These are phyloP conservation scores for Blomia tropicalis DNA, from an alignment of 2,888 invertebrate species.

Conservation along the genomic window DNA sequence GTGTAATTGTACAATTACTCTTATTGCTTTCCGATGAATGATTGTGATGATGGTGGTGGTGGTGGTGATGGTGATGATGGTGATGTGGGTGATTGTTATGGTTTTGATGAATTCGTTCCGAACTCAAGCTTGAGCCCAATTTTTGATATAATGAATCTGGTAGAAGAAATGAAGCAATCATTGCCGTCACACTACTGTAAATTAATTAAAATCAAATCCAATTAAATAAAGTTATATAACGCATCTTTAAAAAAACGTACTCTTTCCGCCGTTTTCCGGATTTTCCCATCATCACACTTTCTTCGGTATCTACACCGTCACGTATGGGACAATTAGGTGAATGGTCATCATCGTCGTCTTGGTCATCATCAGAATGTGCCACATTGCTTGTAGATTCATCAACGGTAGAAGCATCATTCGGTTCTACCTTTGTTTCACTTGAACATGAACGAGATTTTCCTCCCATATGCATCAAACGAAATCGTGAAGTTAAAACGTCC, in stretches of 20 bases:
- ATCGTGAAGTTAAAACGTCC: too few species aligned
- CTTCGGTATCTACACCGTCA: too few species aligned
- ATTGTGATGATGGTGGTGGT: too few species aligned
- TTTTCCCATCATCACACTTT: not conserved
- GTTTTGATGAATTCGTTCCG: slow-evolving; percentile 25
- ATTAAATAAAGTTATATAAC: not conserved
- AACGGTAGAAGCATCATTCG: too few species aligned
- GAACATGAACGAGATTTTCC: too few species aligned
- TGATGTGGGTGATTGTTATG: too few species aligned
- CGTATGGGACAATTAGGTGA: too few species aligned
- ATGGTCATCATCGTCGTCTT: not conserved
- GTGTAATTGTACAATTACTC: not conserved
- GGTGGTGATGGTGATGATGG: too few species aligned
- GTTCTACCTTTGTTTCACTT: too few species aligned
- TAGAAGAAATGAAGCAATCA: slow-evolving; percentile 7
- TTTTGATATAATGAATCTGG: slow-evolving; percentile 5
- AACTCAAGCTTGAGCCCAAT: slow-evolving; percentile 20
- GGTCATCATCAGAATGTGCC: not conserved
- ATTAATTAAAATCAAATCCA: not conserved
- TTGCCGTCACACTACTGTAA: slow-evolving; percentile 13
- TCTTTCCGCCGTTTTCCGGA: not conserved
- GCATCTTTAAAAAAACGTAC: not conserved
- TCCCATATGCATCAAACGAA: too few species aligned
- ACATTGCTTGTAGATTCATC: too few species aligned
- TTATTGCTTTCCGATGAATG: not conserved